phyloP scores from a whole-genome alignment of 1,140 invertebrate genomes.

The Eufriesea mexicana region DNA sequence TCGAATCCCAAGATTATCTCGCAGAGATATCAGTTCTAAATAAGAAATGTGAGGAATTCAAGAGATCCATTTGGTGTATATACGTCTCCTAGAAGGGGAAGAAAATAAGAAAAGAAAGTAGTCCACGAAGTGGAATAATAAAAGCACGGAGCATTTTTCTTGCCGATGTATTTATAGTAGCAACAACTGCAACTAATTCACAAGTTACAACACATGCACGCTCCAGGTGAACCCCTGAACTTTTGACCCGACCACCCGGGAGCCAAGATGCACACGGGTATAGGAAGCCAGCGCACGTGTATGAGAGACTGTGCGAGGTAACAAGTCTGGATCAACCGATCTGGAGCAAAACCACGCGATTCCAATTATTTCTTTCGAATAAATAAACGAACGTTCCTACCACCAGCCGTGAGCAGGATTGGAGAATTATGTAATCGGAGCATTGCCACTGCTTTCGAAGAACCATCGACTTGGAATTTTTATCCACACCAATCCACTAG shows the following conservation, averaged over 20 bases:
- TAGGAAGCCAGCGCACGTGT: too few species aligned
- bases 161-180: slow-evolving; percentile 8
- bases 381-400: slow-evolving; percentile 2
- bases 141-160: background rate
- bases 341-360: background rate
- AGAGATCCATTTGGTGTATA: too few species aligned
- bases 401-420: too few species aligned
- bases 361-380: slow-evolving; percentile 24
- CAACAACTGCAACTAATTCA: background rate
- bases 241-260: slow-evolving; percentile 33
- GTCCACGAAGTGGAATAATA: background rate
- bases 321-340: slow-evolving; percentile 7
- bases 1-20: too few species aligned
- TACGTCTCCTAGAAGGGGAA: background rate
- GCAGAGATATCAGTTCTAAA: too few species aligned
- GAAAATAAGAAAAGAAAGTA: background rate
- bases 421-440: slow-evolving; percentile 12
- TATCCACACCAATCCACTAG: background rate
- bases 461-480: background rate
- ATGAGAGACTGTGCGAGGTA: background rate
- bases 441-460: background rate
- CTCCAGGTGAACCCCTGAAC: slow-evolving; percentile 41
- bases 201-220: background rate
- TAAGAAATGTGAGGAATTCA: background rate
- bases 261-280: background rate